A percentile compares a stretch with the other conserved stretches of the same genome.
These are phyloP conservation scores for Drosophila nigrodunni DNA, from an alignment of 1,140 invertebrate species.

Conservation along the genomic window DNA sequence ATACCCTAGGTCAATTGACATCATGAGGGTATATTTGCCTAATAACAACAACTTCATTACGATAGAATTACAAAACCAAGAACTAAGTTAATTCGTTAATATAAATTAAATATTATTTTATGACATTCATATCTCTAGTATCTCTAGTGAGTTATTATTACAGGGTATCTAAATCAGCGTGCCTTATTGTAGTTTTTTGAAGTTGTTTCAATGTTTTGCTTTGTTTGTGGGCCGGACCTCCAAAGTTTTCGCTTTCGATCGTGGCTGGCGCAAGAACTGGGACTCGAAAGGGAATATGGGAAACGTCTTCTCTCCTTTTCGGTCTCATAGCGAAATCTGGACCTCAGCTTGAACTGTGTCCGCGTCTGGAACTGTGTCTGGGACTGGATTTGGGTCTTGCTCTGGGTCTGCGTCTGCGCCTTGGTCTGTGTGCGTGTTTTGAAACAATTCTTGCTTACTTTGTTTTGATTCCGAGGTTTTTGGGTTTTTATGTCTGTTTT, in stretches of 20 bases:
- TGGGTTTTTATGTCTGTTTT: slow-evolving; percentile 48
- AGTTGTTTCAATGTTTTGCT: slow-evolving; percentile 32
- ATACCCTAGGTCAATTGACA: slow-evolving; percentile 2
- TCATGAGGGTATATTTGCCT: background rate
- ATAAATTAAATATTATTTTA: no score
- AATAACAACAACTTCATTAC: background rate
- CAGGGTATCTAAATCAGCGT: slow-evolving; percentile 4
- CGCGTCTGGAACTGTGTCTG: slow-evolving; percentile 7
- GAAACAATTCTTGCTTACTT: slow-evolving; percentile 67
- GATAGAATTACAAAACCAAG: no score
- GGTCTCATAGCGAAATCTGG: slow-evolving; percentile 3
- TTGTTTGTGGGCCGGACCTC: slow-evolving; percentile 64
- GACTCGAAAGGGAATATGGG: slow-evolving; percentile 24
- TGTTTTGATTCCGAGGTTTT: slow-evolving; percentile 75
- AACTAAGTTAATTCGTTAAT: no score
- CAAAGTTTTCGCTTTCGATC: slow-evolving; percentile 79
- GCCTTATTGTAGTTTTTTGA: slow-evolving; percentile 17
- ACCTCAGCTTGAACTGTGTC: background rate
- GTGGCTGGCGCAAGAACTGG: slow-evolving; percentile 30
- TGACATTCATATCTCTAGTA: no score
- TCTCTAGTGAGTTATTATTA: background rate
- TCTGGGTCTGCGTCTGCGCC: background rate
- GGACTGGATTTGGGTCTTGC: slow-evolving; percentile 3
- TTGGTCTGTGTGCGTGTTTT: slow-evolving; percentile 42
- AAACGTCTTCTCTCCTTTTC: background rate